These are phyloP conservation scores for Zaprionus lachaisei DNA, from an alignment of 1,140 invertebrate species.

Conservation along the genomic window DNA sequence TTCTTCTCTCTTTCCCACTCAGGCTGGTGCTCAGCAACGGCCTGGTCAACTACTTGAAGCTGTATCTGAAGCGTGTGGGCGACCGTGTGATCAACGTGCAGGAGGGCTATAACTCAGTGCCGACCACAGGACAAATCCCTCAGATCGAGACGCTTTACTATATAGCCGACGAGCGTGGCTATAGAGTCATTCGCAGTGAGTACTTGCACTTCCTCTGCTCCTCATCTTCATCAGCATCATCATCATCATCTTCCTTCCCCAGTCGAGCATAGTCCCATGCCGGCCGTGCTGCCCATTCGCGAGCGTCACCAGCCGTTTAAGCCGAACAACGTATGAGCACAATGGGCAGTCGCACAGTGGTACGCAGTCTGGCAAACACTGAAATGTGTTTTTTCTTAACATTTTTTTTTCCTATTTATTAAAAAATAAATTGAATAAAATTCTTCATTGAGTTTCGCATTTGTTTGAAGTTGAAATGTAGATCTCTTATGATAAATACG, in stretches of 20 bases:
- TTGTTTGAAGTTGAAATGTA: not conserved
- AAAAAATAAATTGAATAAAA: not conserved
- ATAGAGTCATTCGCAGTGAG: slow-evolving; percentile 71
- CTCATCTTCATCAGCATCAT: slow-evolving; percentile 1
- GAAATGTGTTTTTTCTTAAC: slow-evolving; percentile 17
- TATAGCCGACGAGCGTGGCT: slow-evolving; percentile 73
- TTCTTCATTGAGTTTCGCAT: not conserved
- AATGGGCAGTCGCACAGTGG: slow-evolving; percentile 36
- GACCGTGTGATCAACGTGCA: slow-evolving; percentile 62
- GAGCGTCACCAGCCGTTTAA: slow-evolving; percentile 22
- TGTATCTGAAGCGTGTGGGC: slow-evolving; percentile 54
- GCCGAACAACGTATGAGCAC: slow-evolving; percentile 31
- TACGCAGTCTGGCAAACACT: not conserved
- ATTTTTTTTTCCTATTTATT: slow-evolving; percentile 17
- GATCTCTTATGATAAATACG: not conserved
- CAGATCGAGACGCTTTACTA: slow-evolving; percentile 68
- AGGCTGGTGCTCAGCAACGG: slow-evolving; percentile 76
- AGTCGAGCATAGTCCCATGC: slow-evolving; percentile 48
- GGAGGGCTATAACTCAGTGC: slow-evolving; percentile 73
- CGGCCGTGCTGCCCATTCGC: slow-evolving; percentile 25
- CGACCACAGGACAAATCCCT: slow-evolving; percentile 42
- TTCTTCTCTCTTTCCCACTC: not conserved
- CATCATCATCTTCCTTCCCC: slow-evolving; percentile 10
- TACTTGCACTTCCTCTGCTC: not conserved
- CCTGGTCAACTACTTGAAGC: slow-evolving; percentile 67